phyloP scores from a whole-genome alignment of 1,140 invertebrate genomes.

The Rhopalosiphum padi region DNA sequence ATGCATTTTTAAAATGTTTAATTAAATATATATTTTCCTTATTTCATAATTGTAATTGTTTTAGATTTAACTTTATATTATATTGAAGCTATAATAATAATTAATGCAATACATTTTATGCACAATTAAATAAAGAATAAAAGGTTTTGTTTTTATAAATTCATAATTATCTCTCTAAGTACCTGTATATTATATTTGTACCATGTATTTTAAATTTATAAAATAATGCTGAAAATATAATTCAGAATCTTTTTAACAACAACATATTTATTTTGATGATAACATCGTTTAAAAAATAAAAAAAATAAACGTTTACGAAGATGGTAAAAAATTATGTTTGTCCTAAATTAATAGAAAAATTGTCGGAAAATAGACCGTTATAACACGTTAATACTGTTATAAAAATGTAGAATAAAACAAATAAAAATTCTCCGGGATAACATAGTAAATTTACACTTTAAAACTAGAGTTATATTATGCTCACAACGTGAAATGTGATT shows the following conservation, averaged over 20 bases:
- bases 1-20: neutral
- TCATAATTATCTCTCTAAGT: neutral
- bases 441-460: neutral
- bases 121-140: neutral
- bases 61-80: neutral
- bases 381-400: neutral
- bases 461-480: neutral
- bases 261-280: too few relatives aligned
- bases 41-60: neutral
- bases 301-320: neutral
- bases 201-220: neutral
- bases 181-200: neutral
- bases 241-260: neutral
- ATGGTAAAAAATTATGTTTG: slow-evolving; percentile 3
- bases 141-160: neutral
- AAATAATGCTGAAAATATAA: neutral
- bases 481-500: neutral
- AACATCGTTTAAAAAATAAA: neutral
- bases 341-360: neutral
- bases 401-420: neutral
- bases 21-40: neutral
- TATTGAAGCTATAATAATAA: neutral
- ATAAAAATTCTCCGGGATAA: neutral
- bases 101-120: neutral
- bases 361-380: neutral